These are phyloP conservation scores for Latrodectus elegans DNA, from an alignment of 2,888 invertebrate species.

Conservation along the genomic window DNA sequence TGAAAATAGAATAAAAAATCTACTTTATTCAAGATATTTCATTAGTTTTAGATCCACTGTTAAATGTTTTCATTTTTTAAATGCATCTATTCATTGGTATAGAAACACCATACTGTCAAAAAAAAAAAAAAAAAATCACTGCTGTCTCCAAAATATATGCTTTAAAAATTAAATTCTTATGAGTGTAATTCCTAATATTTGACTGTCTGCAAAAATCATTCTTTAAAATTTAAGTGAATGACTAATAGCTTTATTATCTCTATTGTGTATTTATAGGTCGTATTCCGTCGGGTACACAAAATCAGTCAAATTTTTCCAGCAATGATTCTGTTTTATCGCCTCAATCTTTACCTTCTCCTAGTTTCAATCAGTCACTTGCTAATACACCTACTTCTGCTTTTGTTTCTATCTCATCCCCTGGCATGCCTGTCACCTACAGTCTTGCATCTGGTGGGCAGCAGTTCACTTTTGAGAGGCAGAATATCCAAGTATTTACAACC, in stretches of 20 bases:
- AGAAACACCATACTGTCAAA: neutral
- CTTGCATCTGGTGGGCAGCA: conserved; percentile 37
- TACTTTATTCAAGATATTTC: no score
- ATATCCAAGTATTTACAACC: conserved; percentile 39
- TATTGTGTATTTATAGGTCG: conserved; percentile 54
- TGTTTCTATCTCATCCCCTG: conserved; percentile 34
- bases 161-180: neutral
- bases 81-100: neutral
- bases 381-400: conserved; percentile 40
- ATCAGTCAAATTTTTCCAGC: conserved; percentile 40
- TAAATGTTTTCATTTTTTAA: neutral
- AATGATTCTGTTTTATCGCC: conserved; percentile 61
- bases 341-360: conserved; percentile 60
- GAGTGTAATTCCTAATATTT: neutral
- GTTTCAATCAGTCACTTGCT: conserved; percentile 26
- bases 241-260: no score
- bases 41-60: neutral
- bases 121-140: neutral
- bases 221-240: neutral
- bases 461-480: conserved; percentile 64
- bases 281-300: conserved; percentile 72
- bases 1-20: no score
- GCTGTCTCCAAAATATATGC: neutral
- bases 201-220: no score
- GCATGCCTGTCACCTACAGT: conserved; percentile 47